Evolutionary conservation across 2,888 invertebrate species (phyloP), one percentile per base, ranked within the genome.

Genomic region (Drosophila putrida): DNA sequence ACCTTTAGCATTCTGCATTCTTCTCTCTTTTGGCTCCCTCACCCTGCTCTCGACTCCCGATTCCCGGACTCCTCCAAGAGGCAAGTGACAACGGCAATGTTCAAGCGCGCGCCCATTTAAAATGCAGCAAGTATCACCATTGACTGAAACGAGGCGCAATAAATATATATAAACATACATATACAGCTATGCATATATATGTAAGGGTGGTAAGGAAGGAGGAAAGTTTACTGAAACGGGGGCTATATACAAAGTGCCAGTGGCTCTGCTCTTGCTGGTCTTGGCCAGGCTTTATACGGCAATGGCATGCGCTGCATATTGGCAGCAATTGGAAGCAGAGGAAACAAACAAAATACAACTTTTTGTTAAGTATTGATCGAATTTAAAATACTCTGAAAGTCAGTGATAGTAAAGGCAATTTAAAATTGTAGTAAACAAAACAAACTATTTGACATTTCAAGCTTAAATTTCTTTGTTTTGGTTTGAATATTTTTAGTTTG

Each of bases 71-170:
- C 9, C 50, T 20, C 6, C 43, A 44, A 35, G 39, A 35, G 47
- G 28, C 33, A 59, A 64, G 68, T 82, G 82, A 72, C 72, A 70
- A 69, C 73, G 68, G 61, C 82, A 69, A 86, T 75, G 84, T 71
- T 67, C 66, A 76, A 78, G 84, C 85, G 73, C 65, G 82, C 77
- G 89, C 65, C 86, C 90, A 89, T 90, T 87, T 87, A 87, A 87
- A 90, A 87, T 87, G 90, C 86, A 86, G 79, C 87, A 88, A 90
- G 90, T 87, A 90, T 86, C 89, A 83, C 87, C 85, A 85, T 85
- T 85, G 84, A 84, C 88, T 88, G 89, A 89, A 85, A 88, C 88
- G 85, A 89, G 88, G 88, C 83, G 83, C 86, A 88, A 85, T 85
- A 86, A 89, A 89, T 78, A 88, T 75, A 55, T n/a, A 62, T 4